Percentiles rank a stretch among this genome's conserved stretches.
Conservation (phyloP, 2,113 vertebrate species). For the Corydoras sp. region DNA sequence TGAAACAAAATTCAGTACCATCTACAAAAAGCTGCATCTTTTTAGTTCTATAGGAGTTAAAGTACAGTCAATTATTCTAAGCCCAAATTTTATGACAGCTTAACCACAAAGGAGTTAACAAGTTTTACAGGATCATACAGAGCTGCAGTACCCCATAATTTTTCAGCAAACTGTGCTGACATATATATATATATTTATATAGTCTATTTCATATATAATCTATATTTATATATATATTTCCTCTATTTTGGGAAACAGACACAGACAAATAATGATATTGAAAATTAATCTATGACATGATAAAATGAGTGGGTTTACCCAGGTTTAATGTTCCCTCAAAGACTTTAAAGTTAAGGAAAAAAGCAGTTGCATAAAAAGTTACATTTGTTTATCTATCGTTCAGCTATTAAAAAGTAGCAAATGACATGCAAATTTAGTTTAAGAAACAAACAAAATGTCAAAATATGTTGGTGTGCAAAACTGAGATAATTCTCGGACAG, state of each 20-base stretch:
- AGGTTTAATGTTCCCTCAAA: constrained; percentile 53
- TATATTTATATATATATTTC: constrained; percentile 44
- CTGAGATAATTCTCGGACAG: constrained; percentile 44
- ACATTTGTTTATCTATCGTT: constrained; percentile 53
- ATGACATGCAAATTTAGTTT: constrained; percentile 80
- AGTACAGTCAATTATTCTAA: constrained; percentile 61
- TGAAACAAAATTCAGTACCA: constrained; percentile 71
- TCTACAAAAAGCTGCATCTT: constrained; percentile 56
- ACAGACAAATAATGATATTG: constrained; percentile 86
- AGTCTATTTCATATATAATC: too few species aligned
- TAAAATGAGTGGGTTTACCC: constrained; percentile 53
- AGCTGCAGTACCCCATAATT: constrained; percentile 86
- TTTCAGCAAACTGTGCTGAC: constrained; percentile 70
- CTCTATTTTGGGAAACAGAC: constrained; percentile 82
- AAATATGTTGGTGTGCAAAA: constrained; percentile 66
- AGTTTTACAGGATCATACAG: constrained; percentile 78
- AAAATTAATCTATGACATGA: constrained; percentile 79
- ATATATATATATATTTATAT: constrained; percentile 43
- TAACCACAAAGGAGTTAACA: constrained; percentile 75
- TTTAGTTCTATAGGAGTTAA: constrained; percentile 48
- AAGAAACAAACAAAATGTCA: constrained; percentile 48
- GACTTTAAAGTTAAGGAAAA: constrained; percentile 50
- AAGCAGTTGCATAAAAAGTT: constrained; percentile 68
- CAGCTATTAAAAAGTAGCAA: constrained; percentile 53
- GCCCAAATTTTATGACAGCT: constrained; percentile 73